Evolutionary conservation across 1,140 invertebrate species (phyloP).

Genomic region (Psilanteris sp.): DNA sequence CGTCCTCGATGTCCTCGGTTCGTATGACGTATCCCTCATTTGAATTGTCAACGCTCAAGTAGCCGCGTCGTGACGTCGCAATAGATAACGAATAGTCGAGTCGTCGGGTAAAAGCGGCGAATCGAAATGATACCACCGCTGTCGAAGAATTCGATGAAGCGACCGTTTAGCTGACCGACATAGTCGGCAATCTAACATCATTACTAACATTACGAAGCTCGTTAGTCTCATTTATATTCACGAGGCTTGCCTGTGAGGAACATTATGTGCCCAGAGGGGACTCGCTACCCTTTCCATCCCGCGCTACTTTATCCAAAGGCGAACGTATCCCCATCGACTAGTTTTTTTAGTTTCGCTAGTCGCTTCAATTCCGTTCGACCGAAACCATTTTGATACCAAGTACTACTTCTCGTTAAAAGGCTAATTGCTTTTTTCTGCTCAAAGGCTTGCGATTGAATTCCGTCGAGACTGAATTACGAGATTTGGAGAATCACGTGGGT

Average conservation of each 20-base stretch:
- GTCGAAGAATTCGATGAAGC: constrained; percentile 57
- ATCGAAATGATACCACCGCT: constrained; percentile 23
- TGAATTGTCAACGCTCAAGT: too few relatives aligned
- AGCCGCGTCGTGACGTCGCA: not conserved
- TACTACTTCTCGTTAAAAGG: constrained; percentile 5
- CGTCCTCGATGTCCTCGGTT: too few relatives aligned
- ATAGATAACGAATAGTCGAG: constrained; percentile 28
- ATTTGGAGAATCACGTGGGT: too few relatives aligned
- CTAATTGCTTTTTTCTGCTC: constrained; percentile 25
- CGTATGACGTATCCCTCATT: too few relatives aligned
- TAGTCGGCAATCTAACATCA: constrained; percentile 77
- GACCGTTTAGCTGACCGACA: constrained; percentile 61
- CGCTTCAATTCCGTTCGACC: constrained; percentile 26
- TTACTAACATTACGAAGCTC: constrained; percentile 78
- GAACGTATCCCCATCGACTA: constrained; percentile 15
- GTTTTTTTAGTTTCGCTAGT: constrained; percentile 30
- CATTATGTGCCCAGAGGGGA: constrained; percentile 54
- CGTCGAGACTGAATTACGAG: too few relatives aligned
- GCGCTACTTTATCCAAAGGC: constrained; percentile 33
- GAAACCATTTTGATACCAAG: constrained; percentile 17
- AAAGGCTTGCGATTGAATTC: too few relatives aligned
- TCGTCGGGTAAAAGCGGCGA: constrained; percentile 9
- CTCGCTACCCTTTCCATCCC: constrained; percentile 25
- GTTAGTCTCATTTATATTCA: constrained; percentile 81
- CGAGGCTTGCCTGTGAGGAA: constrained; percentile 44